These are phyloP conservation scores for Netelia melanura DNA, from an alignment of 2,888 invertebrate species.

Conservation along the genomic window DNA sequence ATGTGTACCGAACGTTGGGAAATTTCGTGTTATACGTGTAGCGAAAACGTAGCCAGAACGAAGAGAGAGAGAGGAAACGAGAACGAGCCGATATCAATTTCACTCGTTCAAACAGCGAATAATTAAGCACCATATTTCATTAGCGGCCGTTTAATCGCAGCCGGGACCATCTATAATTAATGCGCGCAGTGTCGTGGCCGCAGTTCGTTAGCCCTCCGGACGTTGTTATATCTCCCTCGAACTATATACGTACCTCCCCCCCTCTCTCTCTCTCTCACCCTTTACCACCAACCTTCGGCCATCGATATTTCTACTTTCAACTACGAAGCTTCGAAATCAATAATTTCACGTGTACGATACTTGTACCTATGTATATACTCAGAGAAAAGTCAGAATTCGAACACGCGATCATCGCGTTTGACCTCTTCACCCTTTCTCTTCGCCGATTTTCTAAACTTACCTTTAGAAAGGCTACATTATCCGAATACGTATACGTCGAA, in stretches of 20 bases:
- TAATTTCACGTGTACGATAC: slow-evolving; percentile 44
- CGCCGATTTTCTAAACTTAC: background rate
- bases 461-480: background rate
- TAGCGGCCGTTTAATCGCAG: slow-evolving; percentile 76
- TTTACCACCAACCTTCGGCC: slow-evolving; percentile 17
- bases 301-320: slow-evolving; percentile 59
- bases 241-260: slow-evolving; percentile 1
- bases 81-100: slow-evolving; percentile 74
- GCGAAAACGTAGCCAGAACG: slow-evolving; percentile 5
- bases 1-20: slow-evolving; percentile 22
- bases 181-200: slow-evolving; percentile 66
- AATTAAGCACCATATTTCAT: slow-evolving; percentile 81
- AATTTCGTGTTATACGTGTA: slow-evolving; percentile 2
- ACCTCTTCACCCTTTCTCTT: slow-evolving; percentile 9
- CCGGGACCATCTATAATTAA: slow-evolving; percentile 77
- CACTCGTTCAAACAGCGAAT: slow-evolving; percentile 79
- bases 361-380: slow-evolving; percentile 5
- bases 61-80: background rate
- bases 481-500: background rate
- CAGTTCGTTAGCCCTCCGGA: slow-evolving; percentile 58
- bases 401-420: slow-evolving; percentile 45
- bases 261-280: slow-evolving; percentile 4
- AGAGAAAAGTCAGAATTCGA: slow-evolving; percentile 16
- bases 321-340: slow-evolving; percentile 54
- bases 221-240: slow-evolving; percentile 47